Evolutionary conservation across 2,113 vertebrate species (phyloP).

Genomic region (Puffinus mauretanicus): DNA sequence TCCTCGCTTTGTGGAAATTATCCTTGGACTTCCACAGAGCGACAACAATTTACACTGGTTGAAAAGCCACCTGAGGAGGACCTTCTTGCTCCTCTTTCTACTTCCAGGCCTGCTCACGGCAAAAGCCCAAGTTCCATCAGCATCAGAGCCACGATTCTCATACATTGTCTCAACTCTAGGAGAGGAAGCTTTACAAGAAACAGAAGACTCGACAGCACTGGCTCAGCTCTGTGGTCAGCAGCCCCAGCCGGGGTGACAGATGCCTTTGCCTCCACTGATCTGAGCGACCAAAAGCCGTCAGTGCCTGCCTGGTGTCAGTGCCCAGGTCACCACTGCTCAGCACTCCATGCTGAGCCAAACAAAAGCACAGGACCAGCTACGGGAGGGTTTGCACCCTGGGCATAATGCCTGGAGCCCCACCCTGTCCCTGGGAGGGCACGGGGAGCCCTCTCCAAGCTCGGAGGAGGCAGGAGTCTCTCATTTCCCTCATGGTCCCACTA

Average conservation of each 20-base stretch:
- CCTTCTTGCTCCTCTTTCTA: neutral
- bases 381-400: neutral
- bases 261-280: neutral
- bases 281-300: neutral
- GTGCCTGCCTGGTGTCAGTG: neutral
- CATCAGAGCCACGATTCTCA: rapidly evolving
- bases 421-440: neutral
- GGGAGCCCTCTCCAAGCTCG: neutral
- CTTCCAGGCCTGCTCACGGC: neutral
- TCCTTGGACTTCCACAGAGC: neutral
- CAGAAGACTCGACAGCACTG: neutral
- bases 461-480: neutral
- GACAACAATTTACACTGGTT: neutral
- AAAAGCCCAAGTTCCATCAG: neutral
- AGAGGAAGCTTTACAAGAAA: neutral
- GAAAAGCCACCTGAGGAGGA: neutral
- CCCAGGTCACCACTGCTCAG: neutral
- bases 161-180: neutral
- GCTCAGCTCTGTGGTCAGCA: neutral
- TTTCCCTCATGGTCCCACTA: neutral
- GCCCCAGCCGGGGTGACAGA: neutral
- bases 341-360: neutral
- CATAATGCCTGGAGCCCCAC: rapidly evolving
- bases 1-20: neutral
- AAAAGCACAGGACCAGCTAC: neutral